These are phyloP conservation scores for Bathybates hornii DNA, from an alignment of 2,113 vertebrate species.

Conservation along the genomic window DNA sequence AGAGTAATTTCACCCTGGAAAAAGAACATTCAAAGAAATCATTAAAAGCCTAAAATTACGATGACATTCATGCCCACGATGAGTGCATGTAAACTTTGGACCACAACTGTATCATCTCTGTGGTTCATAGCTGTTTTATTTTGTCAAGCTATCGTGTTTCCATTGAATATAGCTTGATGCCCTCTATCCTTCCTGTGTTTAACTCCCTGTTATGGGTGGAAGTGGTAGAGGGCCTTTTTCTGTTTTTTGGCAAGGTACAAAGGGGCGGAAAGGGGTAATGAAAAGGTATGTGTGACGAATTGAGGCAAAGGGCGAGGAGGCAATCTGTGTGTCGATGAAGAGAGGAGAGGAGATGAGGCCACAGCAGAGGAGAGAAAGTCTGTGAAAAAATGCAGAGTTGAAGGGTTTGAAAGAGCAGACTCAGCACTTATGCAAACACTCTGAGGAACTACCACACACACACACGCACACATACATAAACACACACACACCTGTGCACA, in stretches of 20 bases:
- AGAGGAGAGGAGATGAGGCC: slow-evolving; percentile 53
- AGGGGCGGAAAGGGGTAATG: slow-evolving; percentile 37
- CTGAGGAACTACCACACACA: slow-evolving; percentile 25
- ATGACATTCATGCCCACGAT: not conserved
- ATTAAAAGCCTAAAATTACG: not conserved
- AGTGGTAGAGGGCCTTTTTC: not conserved
- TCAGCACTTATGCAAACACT: slow-evolving; percentile 76
- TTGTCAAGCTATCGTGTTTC: slow-evolving; percentile 44
- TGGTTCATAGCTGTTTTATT: slow-evolving; percentile 26
- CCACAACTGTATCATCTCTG: not conserved
- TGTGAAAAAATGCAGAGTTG: slow-evolving; percentile 65
- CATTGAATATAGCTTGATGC: slow-evolving; percentile 2
- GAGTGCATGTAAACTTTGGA: not conserved
- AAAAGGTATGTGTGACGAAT: slow-evolving; percentile 61
- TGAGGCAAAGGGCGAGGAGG: slow-evolving; percentile 51
- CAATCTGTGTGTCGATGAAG: slow-evolving; percentile 52
- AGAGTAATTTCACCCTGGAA: not conserved
- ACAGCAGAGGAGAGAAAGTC: slow-evolving; percentile 20
- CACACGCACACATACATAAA: not conserved
- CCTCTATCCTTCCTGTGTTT: slow-evolving; percentile 9
- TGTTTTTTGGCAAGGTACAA: slow-evolving; percentile 12
- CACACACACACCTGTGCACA: slow-evolving; percentile 51
- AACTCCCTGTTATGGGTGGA: not conserved
- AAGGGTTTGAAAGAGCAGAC: slow-evolving; percentile 65
- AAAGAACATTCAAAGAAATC: not conserved